A percentile compares a stretch with the other conserved stretches of the same genome.
Conservation (phyloP, 2,888 invertebrate species). For the Melieria crassipennis region DNA sequence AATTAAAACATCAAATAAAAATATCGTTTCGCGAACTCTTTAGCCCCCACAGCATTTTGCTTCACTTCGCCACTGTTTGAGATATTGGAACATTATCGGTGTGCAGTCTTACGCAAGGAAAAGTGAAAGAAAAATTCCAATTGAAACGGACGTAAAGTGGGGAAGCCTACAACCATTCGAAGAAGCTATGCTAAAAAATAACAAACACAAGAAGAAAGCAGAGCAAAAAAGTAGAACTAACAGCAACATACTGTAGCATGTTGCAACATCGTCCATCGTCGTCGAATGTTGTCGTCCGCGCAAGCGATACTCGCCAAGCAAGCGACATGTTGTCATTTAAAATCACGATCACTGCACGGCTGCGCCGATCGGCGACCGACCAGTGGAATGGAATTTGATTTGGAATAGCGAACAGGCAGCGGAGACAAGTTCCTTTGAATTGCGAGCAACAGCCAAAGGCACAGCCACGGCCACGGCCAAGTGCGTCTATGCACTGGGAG, state of each 20-base stretch:
- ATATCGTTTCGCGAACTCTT: too few relatives aligned
- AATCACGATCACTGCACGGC: constrained; percentile 55
- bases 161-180: neutral
- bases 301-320: neutral
- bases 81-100: neutral
- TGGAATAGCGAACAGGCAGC: constrained; percentile 5
- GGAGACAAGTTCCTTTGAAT: too few relatives aligned
- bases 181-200: neutral
- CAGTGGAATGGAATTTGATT: constrained; percentile 15
- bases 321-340: constrained; percentile 60
- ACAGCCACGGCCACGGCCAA: too few relatives aligned
- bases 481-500: too few relatives aligned
- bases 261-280: too few relatives aligned
- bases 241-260: too few relatives aligned
- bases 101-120: neutral
- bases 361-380: constrained; percentile 7
- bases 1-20: too few relatives aligned
- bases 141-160: constrained; percentile 26
- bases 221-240: too few relatives aligned
- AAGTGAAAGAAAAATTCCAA: constrained; percentile 19
- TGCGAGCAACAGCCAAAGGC: too few relatives aligned
- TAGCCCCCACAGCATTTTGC: too few relatives aligned
- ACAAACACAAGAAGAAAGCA: neutral
- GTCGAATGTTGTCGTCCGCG: neutral
- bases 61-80: too few relatives aligned